These are phyloP conservation scores for Enteromius anoplus DNA, from an alignment of 2,797 vertebrate genomes.

Conservation along the genomic window DNA sequence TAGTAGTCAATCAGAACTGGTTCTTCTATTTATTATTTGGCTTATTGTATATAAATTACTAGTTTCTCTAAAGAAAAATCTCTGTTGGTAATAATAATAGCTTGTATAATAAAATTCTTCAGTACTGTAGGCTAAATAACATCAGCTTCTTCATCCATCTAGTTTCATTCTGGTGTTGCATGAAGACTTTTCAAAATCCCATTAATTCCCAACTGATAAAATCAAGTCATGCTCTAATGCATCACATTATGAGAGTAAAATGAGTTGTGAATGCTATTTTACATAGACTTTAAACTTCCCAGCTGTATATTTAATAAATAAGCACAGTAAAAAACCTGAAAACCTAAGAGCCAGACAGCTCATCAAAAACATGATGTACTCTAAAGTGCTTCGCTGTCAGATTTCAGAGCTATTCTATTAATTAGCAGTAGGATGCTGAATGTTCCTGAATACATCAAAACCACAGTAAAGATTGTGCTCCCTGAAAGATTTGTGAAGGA, in stretches of 20 bases:
- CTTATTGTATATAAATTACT: too few species aligned
- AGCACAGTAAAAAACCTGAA: conserved; percentile 7
- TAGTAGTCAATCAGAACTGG: not conserved
- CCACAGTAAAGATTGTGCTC: not conserved
- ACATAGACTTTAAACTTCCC: not conserved
- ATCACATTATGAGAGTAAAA: conserved; percentile 13
- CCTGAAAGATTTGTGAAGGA: conserved; percentile 18
- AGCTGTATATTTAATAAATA: conserved; percentile 17
- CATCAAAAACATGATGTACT: conserved; percentile 7
- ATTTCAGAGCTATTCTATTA: conserved; percentile 30
- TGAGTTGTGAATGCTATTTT: not conserved
- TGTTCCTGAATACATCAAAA: not conserved
- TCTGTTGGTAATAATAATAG: too few species aligned
- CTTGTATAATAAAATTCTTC: not conserved
- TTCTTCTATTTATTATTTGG: not conserved
- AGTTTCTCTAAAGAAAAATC: too few species aligned
- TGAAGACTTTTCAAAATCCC: not conserved
- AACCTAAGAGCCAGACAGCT: not conserved
- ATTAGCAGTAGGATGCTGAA: conserved; percentile 13
- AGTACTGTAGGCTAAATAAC: not conserved
- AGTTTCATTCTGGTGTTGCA: not conserved
- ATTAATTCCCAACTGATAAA: conserved; percentile 2
- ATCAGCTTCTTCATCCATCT: not conserved
- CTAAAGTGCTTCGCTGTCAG: conserved; percentile 24
- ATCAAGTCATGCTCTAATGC: not conserved